Evolutionary conservation across 2,888 invertebrate genomes (phyloP).

Genomic region (Drosophila barbarae): DNA sequence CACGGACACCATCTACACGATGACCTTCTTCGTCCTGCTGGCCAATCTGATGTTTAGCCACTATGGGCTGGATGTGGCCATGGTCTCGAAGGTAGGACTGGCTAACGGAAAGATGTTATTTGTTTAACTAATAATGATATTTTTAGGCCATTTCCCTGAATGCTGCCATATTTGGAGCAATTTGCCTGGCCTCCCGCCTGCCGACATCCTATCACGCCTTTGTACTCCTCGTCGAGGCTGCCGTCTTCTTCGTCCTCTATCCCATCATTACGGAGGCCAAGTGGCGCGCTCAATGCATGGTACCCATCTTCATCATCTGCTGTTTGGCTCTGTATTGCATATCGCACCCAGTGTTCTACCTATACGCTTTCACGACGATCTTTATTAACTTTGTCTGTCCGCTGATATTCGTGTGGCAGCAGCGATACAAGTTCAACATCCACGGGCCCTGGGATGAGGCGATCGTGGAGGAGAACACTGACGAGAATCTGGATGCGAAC

Average conservation of each 20-base stretch:
- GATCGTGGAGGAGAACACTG: constrained; percentile 83
- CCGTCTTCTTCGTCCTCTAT: constrained; percentile 92
- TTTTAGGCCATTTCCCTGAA: constrained; percentile 90
- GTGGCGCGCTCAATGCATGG: constrained; percentile 82
- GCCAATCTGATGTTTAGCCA: constrained; percentile 95
- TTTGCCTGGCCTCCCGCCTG: constrained; percentile 95
- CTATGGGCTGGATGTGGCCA: constrained; percentile 90
- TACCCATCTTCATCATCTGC: constrained; percentile 81
- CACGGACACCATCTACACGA: constrained; percentile 98
- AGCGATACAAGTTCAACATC: constrained; percentile 92
- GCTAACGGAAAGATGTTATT: too few relatives aligned
- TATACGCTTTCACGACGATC: constrained; percentile 83
- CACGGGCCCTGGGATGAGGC: constrained; percentile 99
- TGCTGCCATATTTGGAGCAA: constrained; percentile 95
- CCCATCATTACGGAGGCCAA: constrained; percentile 87
- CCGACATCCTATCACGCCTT: constrained; percentile 93
- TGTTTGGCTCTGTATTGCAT: constrained; percentile 82
- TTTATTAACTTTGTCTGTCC: constrained; percentile 88
- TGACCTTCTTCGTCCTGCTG: constrained; percentile 92
- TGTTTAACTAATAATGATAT: background rate
- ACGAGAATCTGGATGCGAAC: constrained; percentile 68
- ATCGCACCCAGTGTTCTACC: constrained; percentile 82
- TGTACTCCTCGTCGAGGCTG: constrained; percentile 92
- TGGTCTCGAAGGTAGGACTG: constrained; percentile 86
- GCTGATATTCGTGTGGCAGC: constrained; percentile 86